These are phyloP conservation scores for Setophaga petechia DNA, from an alignment of 2,113 vertebrate genomes.

Conservation along the genomic window DNA sequence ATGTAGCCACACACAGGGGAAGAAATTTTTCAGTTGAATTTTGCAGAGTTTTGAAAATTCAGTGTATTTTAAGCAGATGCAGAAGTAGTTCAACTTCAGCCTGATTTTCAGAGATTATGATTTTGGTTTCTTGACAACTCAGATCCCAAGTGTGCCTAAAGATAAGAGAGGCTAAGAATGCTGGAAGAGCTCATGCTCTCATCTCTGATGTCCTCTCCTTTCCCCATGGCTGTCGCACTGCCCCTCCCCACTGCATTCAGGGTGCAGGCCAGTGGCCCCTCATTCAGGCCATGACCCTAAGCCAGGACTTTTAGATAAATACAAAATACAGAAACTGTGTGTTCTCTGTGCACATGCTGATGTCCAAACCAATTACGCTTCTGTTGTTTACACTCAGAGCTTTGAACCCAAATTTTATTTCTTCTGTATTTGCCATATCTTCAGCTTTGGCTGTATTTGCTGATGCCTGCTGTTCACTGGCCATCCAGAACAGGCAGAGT, in stretches of 20 bases:
- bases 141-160: background rate
- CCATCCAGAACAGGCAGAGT: background rate
- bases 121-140: background rate
- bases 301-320: background rate
- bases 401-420: background rate
- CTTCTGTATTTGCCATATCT: background rate
- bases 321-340: background rate
- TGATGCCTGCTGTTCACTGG: background rate
- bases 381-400: background rate
- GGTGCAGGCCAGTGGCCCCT: background rate
- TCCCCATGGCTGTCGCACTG: fast-evolving
- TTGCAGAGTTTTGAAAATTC: background rate
- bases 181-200: background rate
- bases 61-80: background rate
- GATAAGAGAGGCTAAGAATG: background rate
- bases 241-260: background rate
- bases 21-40: background rate
- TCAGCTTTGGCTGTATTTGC: background rate
- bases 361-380: background rate
- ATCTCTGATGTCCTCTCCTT: background rate
- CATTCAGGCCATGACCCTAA: background rate
- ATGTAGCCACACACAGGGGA: background rate
- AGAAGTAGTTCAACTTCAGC: background rate
- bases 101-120: background rate
- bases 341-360: background rate